Evolutionary conservation across 2,113 vertebrate species (phyloP).

Genomic region (Paedocypris sp.): DNA sequence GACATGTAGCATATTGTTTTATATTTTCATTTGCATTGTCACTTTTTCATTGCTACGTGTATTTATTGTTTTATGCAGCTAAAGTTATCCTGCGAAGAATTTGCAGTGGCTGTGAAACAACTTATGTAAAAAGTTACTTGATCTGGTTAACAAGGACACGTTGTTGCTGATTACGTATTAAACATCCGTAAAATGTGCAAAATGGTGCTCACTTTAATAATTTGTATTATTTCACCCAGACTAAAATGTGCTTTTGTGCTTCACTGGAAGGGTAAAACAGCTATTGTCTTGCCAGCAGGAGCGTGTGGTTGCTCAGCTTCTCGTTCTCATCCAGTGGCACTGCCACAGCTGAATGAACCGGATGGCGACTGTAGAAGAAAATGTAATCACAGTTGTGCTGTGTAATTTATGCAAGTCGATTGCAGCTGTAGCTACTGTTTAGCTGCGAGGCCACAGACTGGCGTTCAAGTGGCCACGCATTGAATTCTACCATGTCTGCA

Average conservation of each 20-base stretch:
- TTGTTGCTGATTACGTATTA: no score
- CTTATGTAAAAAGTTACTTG: no score
- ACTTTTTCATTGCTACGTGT: no score
- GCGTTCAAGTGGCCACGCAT: neutral
- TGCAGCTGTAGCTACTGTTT: slow-evolving; percentile 9
- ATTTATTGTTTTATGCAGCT: no score
- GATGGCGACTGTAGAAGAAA: slow-evolving; percentile 28
- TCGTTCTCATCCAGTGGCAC: neutral
- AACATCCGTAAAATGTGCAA: neutral
- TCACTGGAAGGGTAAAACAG: slow-evolving; percentile 20
- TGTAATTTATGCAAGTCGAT: slow-evolving; percentile 31
- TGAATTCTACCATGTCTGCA: slow-evolving; percentile 3
- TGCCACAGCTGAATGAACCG: slow-evolving; percentile 11
- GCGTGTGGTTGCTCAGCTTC: slow-evolving; percentile 18
- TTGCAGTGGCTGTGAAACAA: no score
- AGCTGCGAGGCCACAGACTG: slow-evolving; percentile 3
- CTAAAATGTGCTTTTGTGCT: slow-evolving; percentile 20
- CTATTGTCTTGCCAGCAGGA: slow-evolving; percentile 33
- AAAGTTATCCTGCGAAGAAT: no score
- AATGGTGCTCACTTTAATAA: neutral
- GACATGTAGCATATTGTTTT: no score
- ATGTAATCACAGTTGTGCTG: slow-evolving; percentile 27
- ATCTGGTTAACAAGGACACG: no score
- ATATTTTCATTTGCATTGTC: no score
- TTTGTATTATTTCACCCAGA: neutral